Evolutionary conservation across 2,888 invertebrate genomes (phyloP), one percentile per base, ranked within the genome.

Genomic region (Piscicola geometra): DNA sequence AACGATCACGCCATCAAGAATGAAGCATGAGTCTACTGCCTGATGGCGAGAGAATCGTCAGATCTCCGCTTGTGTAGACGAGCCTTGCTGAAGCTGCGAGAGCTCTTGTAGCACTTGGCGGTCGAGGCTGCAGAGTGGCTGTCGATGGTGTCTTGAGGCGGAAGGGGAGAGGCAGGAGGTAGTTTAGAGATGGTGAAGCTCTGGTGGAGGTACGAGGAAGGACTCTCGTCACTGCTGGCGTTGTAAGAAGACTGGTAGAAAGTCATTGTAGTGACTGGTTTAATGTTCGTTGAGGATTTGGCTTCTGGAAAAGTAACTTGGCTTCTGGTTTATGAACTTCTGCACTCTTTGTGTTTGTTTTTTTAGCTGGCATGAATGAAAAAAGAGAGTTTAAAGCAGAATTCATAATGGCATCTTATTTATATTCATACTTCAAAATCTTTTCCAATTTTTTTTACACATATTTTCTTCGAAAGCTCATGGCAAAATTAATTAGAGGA

Each of bases 161-260:
- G 32, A 18, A 56, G 33, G 71, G 25, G 28, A 1, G 75, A 36
- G 33, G 71, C 33, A 25, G 71, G 35, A 15, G 71, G 64, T 3
- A 71, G 71, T 41, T 71, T 71, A 35, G 76, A 50, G 33, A 71
- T 71, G 28, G 71, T 76, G 66, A 76, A 76, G 28, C 76, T 68
- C 36, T 64, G 71, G n/a, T 56, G 60, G n/a, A 56, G 60, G 36
- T 64, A 47, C 15, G 76, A 76, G 21, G 76, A 73, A 21, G 73
- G 73, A 56, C 56, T 56, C 30, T 73, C 73, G 35, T 73, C 73
- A 52, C 73, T 64, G 35, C 52, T 50, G 56, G 73, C 71, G 33
- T 64, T 71, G 66, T 71, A 71, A 28, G 41, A 12, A 25, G 41
- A 66, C 35, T 30, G 76, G 66, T 76, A 76, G 12, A 21, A 70